Evolutionary conservation across 2,113 vertebrate genomes (phyloP).

Genomic region (Oceanites oceanicus): DNA sequence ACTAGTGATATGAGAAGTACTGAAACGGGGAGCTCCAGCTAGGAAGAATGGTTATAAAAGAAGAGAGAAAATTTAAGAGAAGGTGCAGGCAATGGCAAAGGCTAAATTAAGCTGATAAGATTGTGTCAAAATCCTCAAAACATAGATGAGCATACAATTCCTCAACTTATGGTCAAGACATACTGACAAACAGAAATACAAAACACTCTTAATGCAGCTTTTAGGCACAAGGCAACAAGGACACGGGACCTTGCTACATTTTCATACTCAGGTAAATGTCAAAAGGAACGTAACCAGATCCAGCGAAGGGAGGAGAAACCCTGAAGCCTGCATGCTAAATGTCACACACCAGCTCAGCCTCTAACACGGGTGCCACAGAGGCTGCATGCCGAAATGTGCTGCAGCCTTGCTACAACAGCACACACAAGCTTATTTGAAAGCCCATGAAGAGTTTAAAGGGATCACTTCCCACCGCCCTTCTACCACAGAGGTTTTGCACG

Average conservation of each 20-base stretch:
- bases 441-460: background rate
- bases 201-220: background rate
- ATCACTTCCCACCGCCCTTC: background rate
- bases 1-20: background rate
- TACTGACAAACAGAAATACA: background rate
- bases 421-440: background rate
- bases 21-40: background rate
- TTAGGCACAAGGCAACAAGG: background rate
- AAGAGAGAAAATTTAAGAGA: background rate
- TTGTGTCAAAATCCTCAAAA: background rate
- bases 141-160: background rate
- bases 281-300: slow-evolving; percentile 46
- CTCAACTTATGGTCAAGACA: background rate
- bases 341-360: slow-evolving; percentile 37
- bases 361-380: background rate
- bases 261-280: slow-evolving; percentile 46
- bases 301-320: background rate
- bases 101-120: background rate
- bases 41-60: background rate
- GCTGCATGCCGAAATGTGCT: background rate
- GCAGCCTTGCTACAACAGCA: background rate
- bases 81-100: background rate
- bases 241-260: background rate
- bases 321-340: background rate
- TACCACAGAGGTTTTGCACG: background rate